Base-by-base conservation (phyloP, 1,140 invertebrate species). In the Scaptomyza hsui region DNA sequence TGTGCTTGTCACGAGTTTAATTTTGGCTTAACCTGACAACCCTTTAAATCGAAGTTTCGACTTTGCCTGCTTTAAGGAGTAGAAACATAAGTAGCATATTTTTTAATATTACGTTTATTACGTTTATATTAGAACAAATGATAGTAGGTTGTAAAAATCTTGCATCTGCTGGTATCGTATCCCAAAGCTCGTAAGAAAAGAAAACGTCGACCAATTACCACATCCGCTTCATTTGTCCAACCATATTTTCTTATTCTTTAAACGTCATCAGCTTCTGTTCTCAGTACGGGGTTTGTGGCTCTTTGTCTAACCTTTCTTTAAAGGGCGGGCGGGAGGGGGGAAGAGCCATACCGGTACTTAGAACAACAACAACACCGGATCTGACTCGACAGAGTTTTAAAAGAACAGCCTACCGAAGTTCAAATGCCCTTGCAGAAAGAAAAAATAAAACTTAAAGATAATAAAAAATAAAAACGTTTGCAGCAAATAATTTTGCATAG, bases 181-280 rank as follows among this genome's bases (percentile, higher is more conserved):
- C 32, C 10, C 32, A n/a, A 37, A 37, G 32, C 32, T 37, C 7
- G n/a, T n/a, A 48, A 51, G 10, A 32, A 32, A 51, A 70, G 42
- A 73, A 60, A 67, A 72, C 52, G 52, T 15, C 60, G 69, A 69
- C 52, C 81, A 85, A 80, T 85, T 85, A 74, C 72, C 55, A 83
- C 81, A 86, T 86, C 81, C 81, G 81, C 77, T 79, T 83, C 35
- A 68, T 78, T 85, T 82, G 79, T 69, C 70, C 67, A 82, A 74
- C 65, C 55, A 76, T 49, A 53, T 74, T 63, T 70, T 55, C 32
- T 15, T 24, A 12, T 41, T 37, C 10, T 39, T 39, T 51, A 9
- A 29, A 29, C 65, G 41, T 69, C 59, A 48, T 63, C 41, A 29
- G 52, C 51, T 26, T 64, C 26, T 37, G 41, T 64, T 64, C 24